Base-by-base conservation (phyloP, 2,797 vertebrate genomes). In the Cuculus canorus region DNA sequence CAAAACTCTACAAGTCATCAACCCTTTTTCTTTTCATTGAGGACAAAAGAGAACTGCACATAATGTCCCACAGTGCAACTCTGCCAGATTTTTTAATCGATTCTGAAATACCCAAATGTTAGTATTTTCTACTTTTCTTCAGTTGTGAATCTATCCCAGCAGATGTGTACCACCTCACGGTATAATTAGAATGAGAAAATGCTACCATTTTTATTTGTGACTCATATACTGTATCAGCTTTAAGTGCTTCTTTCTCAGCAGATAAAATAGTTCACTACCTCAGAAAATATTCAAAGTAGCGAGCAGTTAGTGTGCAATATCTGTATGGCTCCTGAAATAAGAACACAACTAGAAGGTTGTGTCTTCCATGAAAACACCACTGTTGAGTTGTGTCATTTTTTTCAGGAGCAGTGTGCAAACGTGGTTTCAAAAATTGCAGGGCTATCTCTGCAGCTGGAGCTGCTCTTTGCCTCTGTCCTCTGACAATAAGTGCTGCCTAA, bases 151-250 rank as follows among this genome's bases (percentile, higher is more conserved):
- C 63, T 82, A 37, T 89, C 81, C 52, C 59, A 77, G 56, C 41
- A 82, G 68, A 81, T 71, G 35, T 13, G 27, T 86, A 35, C n/a
- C 37, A 81, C 73, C 39, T 81, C 56, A 81, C 17, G 37, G 24
- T 83, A 35, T 88, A 66, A 79, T 91, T 93, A 87, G 47, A 87
- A 87, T 76, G 47, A 57, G 75, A 66, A 77, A 72, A 92, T 65
- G 16, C 56, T 79, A 53, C 59, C 3, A 2, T 28, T 84, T 95
- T 85, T 86, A 54, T 92, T 89, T 82, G 52, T 89, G 85, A 93
- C 60, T 92, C 68, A 45, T 63, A 27, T 19, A 66, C 76, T 92
- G 86, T 88, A 73, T 78, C 66, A 64, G 61, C 47, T 75, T 71
- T 73, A 53, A 90, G 61, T 3, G 6, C 35, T 37, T 48, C 48